Conservation (phyloP, 2,797 vertebrate genomes). For the Salmo trutta region DNA sequence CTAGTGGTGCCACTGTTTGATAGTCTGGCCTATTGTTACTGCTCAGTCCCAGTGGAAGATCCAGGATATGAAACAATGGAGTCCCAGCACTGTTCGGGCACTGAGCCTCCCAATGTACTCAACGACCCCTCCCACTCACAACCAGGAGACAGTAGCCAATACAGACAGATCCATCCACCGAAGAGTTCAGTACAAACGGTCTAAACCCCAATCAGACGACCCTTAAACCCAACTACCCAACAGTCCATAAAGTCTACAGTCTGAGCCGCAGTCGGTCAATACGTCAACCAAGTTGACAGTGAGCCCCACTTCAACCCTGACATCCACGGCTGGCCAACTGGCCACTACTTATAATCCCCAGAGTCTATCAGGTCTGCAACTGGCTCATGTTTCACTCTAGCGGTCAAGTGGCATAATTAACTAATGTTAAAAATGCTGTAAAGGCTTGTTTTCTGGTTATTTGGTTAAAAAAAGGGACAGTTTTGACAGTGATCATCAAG, state of each 20-base stretch:
- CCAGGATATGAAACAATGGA: conserved; percentile 63
- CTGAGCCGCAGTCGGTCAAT: background rate
- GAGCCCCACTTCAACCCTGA: background rate
- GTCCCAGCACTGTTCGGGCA: conserved; percentile 40
- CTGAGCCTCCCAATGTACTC: conserved; percentile 44
- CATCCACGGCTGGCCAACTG: background rate
- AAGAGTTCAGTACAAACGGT: background rate
- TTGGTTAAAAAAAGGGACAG: too few relatives aligned
- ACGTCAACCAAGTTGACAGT: background rate
- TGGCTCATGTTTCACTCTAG: background rate
- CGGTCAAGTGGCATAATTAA: background rate
- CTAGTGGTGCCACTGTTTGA: conserved; percentile 49
- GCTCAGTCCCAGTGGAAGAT: conserved; percentile 44
- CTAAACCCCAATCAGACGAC: background rate
- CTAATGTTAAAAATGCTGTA: background rate
- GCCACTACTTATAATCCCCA: background rate
- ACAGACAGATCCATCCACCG: background rate
- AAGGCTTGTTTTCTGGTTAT: background rate
- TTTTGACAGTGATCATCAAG: background rate
- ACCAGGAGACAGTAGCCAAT: background rate
- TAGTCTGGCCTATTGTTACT: conserved; percentile 53
- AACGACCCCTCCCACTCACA: conserved; percentile 29
- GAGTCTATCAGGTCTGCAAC: background rate
- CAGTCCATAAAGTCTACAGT: background rate
- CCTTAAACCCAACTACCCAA: background rate